These are phyloP conservation scores for Leptopilina syphax DNA, from an alignment of 2,888 invertebrate species.

Conservation along the genomic window DNA sequence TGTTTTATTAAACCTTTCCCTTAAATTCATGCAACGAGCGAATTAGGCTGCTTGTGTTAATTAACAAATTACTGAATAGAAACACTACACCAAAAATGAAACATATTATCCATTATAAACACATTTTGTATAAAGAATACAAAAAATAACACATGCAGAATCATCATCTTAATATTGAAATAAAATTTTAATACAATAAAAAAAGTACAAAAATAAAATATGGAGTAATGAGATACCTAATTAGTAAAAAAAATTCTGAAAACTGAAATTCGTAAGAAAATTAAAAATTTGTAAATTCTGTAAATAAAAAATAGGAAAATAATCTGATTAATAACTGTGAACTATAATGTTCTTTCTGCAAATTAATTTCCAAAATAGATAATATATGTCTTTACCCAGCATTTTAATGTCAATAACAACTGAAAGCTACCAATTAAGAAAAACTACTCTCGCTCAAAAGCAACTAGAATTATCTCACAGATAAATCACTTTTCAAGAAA, in stretches of 20 bases:
- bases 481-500: constrained; percentile 58
- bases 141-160: background rate
- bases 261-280: too few species aligned
- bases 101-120: background rate
- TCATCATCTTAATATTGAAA: too few species aligned
- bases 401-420: background rate
- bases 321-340: background rate
- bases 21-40: constrained; percentile 59
- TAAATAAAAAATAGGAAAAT: too few species aligned
- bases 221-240: too few species aligned
- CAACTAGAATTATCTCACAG: constrained; percentile 44
- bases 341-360: background rate
- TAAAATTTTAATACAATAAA: too few species aligned
- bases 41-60: constrained; percentile 66
- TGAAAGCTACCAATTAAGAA: constrained; percentile 36
- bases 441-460: constrained; percentile 21
- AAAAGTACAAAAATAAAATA: too few species aligned
- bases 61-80: background rate
- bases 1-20: constrained; percentile 50
- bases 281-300: background rate
- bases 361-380: background rate
- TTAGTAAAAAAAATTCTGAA: too few species aligned
- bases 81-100: background rate
- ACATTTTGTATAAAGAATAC: background rate
- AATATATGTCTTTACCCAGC: background rate